Base-by-base conservation (phyloP, 2,113 vertebrate species). In the Calyptommatus sinebrachiatus region DNA sequence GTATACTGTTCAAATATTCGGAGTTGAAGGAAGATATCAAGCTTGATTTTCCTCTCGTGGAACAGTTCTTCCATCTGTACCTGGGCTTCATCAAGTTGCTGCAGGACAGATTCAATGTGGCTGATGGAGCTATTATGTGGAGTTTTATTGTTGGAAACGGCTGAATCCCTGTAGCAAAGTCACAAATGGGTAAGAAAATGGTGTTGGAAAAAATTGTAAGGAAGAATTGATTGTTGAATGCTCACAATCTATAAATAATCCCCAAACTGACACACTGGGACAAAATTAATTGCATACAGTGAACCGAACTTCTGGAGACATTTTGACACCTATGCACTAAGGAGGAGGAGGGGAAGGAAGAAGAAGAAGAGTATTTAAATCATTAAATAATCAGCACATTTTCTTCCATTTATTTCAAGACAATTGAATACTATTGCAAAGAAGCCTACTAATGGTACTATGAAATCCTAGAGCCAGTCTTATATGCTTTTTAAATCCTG, bases 41-140 rank as follows among this genome's bases (percentile, higher is more conserved):
- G 94, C 87, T 99, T 99, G 88, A 99, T 98, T 90, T 98, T 99
- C 79, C 98, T 95, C 77, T 99, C 98, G 1, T 99, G 98, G 88
- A 99, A 99, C 50, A 99, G 96, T 76, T 99, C 98, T 90, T 99
- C 98, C 98, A 99, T 99, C 94, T 99, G 98, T 62, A 97, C 97
- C 90, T 99, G 98, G 14, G 98, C 98, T 84, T 99, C 98, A 2
- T 99, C 98, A 21, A 99, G 94, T 91, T 99, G 98, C 94, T 99
- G 98, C 21, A 99, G 95, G 79, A 99, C 98, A 0, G 97, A 97
- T 86, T 99, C 97, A 1, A 99, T 98, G 94, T 99, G 98, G 79
- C 97, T 97, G 82, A 99, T 99, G 87, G 98, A 99, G 89, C 98
- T 99, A 82, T 96, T 96, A 89, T 99, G 98, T 1, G 98, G 97